These are phyloP conservation scores for Sipha flava DNA, from an alignment of 1,140 invertebrate genomes.

Conservation along the genomic window DNA sequence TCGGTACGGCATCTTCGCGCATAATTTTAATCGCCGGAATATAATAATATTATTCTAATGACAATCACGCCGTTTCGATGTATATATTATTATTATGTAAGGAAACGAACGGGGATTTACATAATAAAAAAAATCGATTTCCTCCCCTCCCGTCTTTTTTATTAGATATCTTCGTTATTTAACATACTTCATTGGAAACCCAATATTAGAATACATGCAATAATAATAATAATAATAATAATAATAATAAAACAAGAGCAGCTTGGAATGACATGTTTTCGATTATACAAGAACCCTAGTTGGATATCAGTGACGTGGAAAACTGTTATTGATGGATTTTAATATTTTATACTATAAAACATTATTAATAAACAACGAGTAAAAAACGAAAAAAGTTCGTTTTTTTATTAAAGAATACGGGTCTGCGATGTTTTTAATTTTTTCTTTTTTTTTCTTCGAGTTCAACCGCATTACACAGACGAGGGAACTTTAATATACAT, in stretches of 20 bases:
- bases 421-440: not conserved
- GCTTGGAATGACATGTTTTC: not conserved
- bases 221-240: not conserved
- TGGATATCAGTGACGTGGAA: not conserved
- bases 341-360: not conserved
- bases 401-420: not conserved
- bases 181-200: not conserved
- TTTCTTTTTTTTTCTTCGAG: not conserved
- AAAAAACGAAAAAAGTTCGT: not conserved
- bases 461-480: not conserved
- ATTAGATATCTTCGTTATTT: not conserved
- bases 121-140: not conserved
- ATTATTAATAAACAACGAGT: not conserved
- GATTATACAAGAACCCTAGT: not conserved
- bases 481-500: not conserved
- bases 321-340: not conserved
- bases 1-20: no score
- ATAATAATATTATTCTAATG: no score
- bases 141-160: no score
- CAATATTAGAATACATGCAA: not conserved
- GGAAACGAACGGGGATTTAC: not conserved
- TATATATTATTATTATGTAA: not conserved
- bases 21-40: not conserved
- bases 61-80: not conserved
- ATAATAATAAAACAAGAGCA: not conserved